phyloP scores from a whole-genome alignment of 30 jellyfish, hydroid and myxozoan genomes.

The Hydractinia symbiolongicarpus region DNA sequence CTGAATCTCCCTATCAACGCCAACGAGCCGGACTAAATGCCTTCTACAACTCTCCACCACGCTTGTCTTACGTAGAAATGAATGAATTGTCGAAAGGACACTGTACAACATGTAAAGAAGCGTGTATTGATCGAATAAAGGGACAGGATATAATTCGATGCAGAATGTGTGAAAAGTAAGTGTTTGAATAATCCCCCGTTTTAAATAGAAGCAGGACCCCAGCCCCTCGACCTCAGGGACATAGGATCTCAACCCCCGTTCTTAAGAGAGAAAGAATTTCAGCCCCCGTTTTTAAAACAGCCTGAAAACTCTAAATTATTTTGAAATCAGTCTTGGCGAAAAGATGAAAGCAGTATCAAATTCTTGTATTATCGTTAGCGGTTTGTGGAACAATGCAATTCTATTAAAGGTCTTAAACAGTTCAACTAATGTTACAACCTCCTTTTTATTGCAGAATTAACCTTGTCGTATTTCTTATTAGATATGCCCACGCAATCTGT shows the following conservation, averaged over 20 bases:
- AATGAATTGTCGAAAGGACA: conserved; percentile 19
- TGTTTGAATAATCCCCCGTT: not conserved
- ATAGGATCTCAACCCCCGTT: no score
- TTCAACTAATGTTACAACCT: no score
- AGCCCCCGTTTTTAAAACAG: not conserved
- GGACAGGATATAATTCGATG: conserved; percentile 20
- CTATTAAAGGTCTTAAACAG: no score
- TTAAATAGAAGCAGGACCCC: not conserved
- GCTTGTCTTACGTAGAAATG: not conserved
- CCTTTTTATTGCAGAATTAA: no score
- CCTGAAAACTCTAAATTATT: not conserved
- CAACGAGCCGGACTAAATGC: conserved; percentile 5
- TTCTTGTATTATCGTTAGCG: no score
- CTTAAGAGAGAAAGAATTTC: not conserved
- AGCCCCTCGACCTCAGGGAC: no score
- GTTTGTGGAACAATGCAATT: no score
- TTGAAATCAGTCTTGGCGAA: no score
- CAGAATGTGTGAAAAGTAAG: conserved; percentile 23
- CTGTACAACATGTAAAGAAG: conserved; percentile 41
- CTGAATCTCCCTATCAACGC: not conserved
- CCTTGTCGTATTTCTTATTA: not conserved
- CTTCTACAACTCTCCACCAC: conserved; percentile 4
- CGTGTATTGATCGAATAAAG: conserved; percentile 27
- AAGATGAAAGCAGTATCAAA: no score
- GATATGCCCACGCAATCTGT: conserved; percentile 64